These are phyloP conservation scores for Propsilocerus akamusi DNA, from an alignment of 1,140 invertebrate species.

Conservation along the genomic window DNA sequence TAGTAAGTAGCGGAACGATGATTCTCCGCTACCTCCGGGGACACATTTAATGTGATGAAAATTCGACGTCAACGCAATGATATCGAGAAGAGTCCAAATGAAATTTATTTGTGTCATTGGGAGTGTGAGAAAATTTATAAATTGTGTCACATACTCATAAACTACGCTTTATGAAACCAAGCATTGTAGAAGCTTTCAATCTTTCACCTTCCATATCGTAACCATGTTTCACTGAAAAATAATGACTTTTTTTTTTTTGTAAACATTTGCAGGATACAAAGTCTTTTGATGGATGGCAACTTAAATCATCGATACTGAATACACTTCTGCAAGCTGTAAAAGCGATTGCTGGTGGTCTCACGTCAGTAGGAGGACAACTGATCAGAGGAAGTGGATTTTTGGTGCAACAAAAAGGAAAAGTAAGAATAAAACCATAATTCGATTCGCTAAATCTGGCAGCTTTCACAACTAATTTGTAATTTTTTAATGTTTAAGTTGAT, in stretches of 20 bases:
- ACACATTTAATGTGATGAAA: too few relatives aligned
- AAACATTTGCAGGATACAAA: background rate
- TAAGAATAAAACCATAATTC: slow-evolving; percentile 17
- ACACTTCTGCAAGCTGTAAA: slow-evolving; percentile 67
- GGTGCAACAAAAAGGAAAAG: slow-evolving; percentile 48
- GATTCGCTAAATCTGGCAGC: background rate
- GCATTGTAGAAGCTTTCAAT: too few relatives aligned
- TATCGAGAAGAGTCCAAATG: too few relatives aligned
- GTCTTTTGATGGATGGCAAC: slow-evolving; percentile 44
- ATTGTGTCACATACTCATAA: too few relatives aligned
- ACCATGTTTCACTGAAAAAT: too few relatives aligned
- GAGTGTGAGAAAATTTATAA: too few relatives aligned
- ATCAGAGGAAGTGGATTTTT: slow-evolving; percentile 65
- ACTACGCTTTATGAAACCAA: too few relatives aligned
- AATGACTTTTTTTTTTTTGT: background rate
- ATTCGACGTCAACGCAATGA: too few relatives aligned
- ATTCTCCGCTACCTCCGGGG: too few relatives aligned
- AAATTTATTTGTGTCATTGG: too few relatives aligned
- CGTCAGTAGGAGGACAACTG: slow-evolving; percentile 64
- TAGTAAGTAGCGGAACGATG: too few relatives aligned
- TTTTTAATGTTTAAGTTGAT: background rate
- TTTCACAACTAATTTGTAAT: background rate
- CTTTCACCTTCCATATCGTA: too few relatives aligned
- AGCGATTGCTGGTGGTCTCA: slow-evolving; percentile 63
- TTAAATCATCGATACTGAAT: slow-evolving; percentile 61